Evolutionary conservation across 2,113 vertebrate species (phyloP), one percentile per base, ranked within the genome.

Genomic region (Procavia capensis): DNA sequence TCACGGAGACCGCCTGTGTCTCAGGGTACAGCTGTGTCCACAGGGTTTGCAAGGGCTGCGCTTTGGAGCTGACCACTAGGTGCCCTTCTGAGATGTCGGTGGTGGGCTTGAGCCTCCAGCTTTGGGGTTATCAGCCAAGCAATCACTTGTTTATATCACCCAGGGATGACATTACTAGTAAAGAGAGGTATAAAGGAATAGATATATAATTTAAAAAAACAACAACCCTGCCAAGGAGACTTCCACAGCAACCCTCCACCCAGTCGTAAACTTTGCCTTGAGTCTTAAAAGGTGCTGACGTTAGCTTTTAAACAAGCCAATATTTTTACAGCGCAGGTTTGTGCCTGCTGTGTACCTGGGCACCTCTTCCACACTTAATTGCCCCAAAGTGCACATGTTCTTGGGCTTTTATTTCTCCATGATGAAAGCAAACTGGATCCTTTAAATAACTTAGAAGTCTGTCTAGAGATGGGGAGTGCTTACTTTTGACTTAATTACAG

Each of bases 401-500:
- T 19, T 80, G 36, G 47, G 25, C 17, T 92, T 75, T 85, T 92
- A n/a, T 68, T 59, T 45, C 74, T 84, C 45, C 34, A 83, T 43
- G 75, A 72, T 39, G 19, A 79, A 89, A 93, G 59, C 57, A 95
- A 92, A 83, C 84, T 94, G 9, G n/a, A 75, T 70, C 19, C 84
- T 90, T 93, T 88, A 87, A 87, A 85, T 95, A 87, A 89, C 91
- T 95, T 93, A 66, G 66, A 85, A 85, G 57, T n/a, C 68, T 79
- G 4, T 81, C 50, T 36, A 74, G 76, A 96, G 83, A 70, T 45
- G 47, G 57, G 19, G 80, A 93, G 8, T 92, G 41, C 68, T 85
- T 96, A 68, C 96, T 95, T 90, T 94, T 86, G 95, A 22, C 79
- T 93, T 93, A 96, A 83, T 93, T 93, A 39, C 29, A 82, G 85